These are phyloP conservation scores for Mallotus villosus DNA, from an alignment of 2,797 vertebrate species.

Conservation along the genomic window DNA sequence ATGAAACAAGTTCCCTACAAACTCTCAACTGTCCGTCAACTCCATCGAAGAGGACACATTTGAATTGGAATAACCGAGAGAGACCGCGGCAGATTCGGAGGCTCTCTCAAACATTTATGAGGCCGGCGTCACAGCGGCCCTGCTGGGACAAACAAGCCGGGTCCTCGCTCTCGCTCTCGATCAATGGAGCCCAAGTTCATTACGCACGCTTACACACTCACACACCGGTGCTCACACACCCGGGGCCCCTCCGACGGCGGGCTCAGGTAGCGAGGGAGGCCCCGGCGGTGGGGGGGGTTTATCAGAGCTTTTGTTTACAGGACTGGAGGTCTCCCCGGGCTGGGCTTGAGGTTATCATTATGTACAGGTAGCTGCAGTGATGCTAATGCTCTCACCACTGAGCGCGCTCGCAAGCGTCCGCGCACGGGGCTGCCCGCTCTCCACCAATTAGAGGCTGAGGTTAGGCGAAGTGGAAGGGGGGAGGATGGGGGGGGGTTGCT, in stretches of 20 bases:
- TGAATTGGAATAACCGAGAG: conserved; percentile 53
- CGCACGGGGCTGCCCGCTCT: conserved; percentile 55
- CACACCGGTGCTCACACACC: no score
- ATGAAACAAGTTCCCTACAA: neutral
- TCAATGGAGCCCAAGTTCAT: conserved; percentile 76
- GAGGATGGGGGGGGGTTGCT: conserved; percentile 55
- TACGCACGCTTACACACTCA: conserved; percentile 41
- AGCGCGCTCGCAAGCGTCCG: conserved; percentile 44
- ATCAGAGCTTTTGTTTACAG: conserved; percentile 13
- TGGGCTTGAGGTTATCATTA: conserved; percentile 71
- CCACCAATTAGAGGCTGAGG: conserved; percentile 68
- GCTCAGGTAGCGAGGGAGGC: neutral
- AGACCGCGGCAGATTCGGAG: conserved; percentile 10
- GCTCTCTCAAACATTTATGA: conserved; percentile 78
- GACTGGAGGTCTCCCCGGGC: conserved; percentile 52
- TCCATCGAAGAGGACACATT: conserved; percentile 57
- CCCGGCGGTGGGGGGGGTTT: conserved; percentile 24
- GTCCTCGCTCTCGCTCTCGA: conserved; percentile 69
- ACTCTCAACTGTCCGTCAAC: conserved; percentile 50
- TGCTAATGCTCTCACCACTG: conserved; percentile 65
- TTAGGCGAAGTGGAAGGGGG: conserved; percentile 40
- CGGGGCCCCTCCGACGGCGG: no score
- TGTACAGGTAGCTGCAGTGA: conserved; percentile 55
- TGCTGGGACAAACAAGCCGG: conserved; percentile 73
- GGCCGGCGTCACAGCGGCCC: conserved; percentile 62